These are phyloP conservation scores for Protonemura montana DNA, from an alignment of 2,888 invertebrate genomes.

Conservation along the genomic window DNA sequence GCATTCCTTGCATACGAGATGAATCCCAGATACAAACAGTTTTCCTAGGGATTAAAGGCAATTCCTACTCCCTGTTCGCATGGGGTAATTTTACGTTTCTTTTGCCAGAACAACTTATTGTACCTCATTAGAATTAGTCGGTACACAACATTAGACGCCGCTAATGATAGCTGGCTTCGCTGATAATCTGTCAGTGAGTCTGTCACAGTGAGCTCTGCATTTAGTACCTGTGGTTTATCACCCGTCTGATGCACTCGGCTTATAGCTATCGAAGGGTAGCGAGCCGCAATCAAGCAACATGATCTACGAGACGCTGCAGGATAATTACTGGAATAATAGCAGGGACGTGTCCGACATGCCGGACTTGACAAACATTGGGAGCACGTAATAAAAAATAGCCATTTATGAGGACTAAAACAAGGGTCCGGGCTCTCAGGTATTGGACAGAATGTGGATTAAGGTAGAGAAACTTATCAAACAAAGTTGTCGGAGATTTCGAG, in stretches of 20 bases:
- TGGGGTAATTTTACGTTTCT: neutral
- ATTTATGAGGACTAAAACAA: neutral
- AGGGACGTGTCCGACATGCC: neutral
- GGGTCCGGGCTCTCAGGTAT: neutral
- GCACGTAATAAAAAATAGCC: neutral
- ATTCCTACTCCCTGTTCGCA: neutral
- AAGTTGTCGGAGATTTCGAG: neutral
- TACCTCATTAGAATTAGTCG: neutral
- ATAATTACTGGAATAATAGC: neutral
- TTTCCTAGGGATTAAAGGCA: neutral
- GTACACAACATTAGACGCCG: neutral
- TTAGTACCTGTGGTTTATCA: slow-evolving; percentile 7
- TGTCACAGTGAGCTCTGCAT: neutral
- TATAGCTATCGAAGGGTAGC: neutral
- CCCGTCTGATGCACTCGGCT: neutral
- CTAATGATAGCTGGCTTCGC: neutral
- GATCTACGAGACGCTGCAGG: neutral
- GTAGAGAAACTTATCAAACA: neutral
- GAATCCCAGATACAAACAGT: neutral
- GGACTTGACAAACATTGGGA: neutral
- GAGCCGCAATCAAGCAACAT: neutral
- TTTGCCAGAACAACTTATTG: neutral
- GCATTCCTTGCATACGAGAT: neutral
- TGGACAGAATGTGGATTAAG: slow-evolving; percentile 7
- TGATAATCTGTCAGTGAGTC: neutral